These are phyloP conservation scores for Toxostoma redivivum DNA, from an alignment of 2,113 vertebrate genomes.

Conservation along the genomic window DNA sequence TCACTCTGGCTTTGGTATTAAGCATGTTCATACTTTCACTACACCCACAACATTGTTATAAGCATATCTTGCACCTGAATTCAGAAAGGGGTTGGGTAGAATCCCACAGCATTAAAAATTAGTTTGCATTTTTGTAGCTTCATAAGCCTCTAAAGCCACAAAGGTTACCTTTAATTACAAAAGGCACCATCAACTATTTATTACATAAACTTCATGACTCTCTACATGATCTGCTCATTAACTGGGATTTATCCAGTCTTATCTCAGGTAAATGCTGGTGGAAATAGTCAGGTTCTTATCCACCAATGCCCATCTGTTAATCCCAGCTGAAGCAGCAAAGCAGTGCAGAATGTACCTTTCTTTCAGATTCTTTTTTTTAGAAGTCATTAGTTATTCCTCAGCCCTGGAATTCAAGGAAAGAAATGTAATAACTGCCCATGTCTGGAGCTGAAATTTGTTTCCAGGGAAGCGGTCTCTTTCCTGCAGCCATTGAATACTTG, in stretches of 20 bases:
- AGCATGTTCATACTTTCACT: neutral
- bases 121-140: neutral
- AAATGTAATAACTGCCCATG: neutral
- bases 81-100: neutral
- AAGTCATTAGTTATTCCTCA: neutral
- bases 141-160: neutral
- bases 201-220: neutral
- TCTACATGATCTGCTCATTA: neutral
- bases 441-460: neutral
- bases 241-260: neutral
- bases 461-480: neutral
- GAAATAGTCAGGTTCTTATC: neutral
- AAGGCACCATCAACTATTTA: neutral
- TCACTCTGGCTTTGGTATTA: neutral
- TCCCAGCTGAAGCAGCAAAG: neutral
- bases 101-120: neutral
- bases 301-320: neutral
- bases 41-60: neutral
- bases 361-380: neutral
- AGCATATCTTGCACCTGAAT: neutral
- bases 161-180: neutral
- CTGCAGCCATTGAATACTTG: neutral
- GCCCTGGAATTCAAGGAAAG: neutral
- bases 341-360: neutral
- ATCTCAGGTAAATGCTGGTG: neutral